A percentile compares a stretch with the other conserved stretches of the same genome.
phyloP scores from a whole-genome alignment of 2,888 invertebrate genomes.

The Drosophila fungiperda region DNA sequence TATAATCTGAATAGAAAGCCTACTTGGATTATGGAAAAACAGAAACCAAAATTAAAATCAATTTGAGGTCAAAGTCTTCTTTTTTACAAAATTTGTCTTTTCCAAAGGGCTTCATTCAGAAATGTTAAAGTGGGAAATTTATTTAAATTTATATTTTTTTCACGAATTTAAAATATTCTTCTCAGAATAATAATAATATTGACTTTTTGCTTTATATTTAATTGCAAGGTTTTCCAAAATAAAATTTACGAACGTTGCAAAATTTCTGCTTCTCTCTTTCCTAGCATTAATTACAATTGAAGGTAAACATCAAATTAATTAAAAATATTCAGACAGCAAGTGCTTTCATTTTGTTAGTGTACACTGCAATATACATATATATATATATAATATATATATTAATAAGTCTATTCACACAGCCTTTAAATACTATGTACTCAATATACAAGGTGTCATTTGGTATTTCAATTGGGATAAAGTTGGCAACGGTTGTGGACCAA shows the following conservation, averaged over 20 bases:
- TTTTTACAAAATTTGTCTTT: neutral
- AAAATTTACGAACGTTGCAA: neutral
- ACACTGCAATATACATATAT: neutral
- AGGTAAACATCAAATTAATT: slow-evolving; percentile 3
- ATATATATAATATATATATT: neutral
- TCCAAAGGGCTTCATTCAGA: neutral
- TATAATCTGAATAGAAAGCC: neutral
- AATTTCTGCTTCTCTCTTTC: neutral
- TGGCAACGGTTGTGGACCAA: neutral
- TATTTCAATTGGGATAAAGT: neutral
- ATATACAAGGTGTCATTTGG: slow-evolving; percentile 16
- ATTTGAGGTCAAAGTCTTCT: neutral
- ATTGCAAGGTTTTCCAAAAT: neutral
- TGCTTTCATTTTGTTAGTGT: neutral
- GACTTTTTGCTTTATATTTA: neutral
- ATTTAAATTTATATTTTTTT: neutral
- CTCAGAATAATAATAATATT: neutral
- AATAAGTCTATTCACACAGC: slow-evolving; percentile 4
- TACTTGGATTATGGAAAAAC: neutral
- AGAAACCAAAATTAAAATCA: neutral
- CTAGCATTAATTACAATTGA: neutral
- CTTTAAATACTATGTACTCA: slow-evolving; percentile 1
- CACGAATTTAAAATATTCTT: neutral
- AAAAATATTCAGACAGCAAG: neutral
- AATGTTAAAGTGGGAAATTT: neutral